Conservation (phyloP, 2,888 invertebrate species). For the Callyntrura sp. region DNA sequence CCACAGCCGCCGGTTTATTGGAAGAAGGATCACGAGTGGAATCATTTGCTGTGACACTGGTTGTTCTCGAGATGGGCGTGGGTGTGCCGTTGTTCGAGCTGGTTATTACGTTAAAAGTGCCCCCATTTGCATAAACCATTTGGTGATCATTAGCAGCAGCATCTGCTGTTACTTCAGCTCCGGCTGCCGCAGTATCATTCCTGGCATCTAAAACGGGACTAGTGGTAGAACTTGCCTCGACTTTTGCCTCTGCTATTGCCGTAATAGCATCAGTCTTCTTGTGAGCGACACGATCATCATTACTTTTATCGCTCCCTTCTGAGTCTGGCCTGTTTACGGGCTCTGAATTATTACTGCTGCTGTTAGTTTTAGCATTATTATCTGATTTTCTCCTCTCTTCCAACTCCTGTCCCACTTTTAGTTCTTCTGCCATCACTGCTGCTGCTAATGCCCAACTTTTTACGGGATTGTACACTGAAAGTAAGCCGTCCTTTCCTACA, state of each 20-base stretch:
- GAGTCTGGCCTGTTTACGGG: constrained; percentile 23
- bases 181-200: background rate
- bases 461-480: constrained; percentile 88
- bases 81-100: constrained; percentile 41
- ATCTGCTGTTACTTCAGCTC: background rate
- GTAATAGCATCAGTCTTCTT: background rate
- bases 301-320: background rate
- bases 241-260: background rate
- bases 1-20: background rate
- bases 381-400: background rate
- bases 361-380: constrained; percentile 15
- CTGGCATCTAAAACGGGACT: background rate
- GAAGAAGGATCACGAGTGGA: background rate
- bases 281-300: background rate
- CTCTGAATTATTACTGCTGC: constrained; percentile 50
- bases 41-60: constrained; percentile 5
- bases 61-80: background rate
- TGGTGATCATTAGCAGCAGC: constrained; percentile 51
- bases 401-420: background rate
- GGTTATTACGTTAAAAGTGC: background rate
- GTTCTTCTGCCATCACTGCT: background rate
- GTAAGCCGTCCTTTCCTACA: constrained; percentile 90
- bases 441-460: background rate
- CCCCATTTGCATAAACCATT: constrained; percentile 35
- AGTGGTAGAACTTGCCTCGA: background rate